Base-by-base conservation (phyloP, 2,797 vertebrate genomes). In the Sus cebifrons region DNA sequence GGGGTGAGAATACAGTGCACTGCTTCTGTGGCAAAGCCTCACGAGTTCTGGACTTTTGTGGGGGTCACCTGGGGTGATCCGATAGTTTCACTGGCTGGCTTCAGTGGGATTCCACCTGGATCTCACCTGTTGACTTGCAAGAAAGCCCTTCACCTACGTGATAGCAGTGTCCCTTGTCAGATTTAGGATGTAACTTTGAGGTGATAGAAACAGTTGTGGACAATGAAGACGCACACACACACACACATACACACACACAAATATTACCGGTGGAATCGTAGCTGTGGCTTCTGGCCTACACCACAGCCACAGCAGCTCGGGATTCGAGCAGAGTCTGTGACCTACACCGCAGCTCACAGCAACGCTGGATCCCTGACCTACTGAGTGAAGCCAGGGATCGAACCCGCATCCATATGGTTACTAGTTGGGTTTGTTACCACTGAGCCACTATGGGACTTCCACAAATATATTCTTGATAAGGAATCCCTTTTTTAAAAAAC, bases 121-220 rank as follows among this genome's bases (percentile, higher is more conserved):
- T 15, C 11, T 52, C 27, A 32, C 29, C 27, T 68, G 21, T 75
- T 77, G 21, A 40, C 25, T 73, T 77, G 49, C 32, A 79, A 20
- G 12, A 29, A 77, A 23, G 32, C 18, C 23, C 82, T 84, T 64
- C 16, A 65, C 4, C 12, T 5, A 60, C 3, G 12, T 5, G 23
- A 77, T 13, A 5, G 0, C 7, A 29, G 2, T 54, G 58, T 32
- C 49, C n/a, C 40, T 70, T 84, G 44, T 87, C 5, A 74, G 49
- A 23, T 54, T 92, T 49, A 70, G 92, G 71, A 54, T 84, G 14
- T 71, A 60, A 60, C 64, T 84, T 62, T 62, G n/a, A 60, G 36
- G 49, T 70, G 49, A 71, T 27, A 67, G 27, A 86, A 81, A 6
- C 54, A 81, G 40, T 56, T 81, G 20, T 67, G 44, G 21, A 2